Evolutionary conservation across 2,797 vertebrate genomes (phyloP), one percentile per base, ranked within the genome.

Genomic region (Ataeniobius toweri): DNA sequence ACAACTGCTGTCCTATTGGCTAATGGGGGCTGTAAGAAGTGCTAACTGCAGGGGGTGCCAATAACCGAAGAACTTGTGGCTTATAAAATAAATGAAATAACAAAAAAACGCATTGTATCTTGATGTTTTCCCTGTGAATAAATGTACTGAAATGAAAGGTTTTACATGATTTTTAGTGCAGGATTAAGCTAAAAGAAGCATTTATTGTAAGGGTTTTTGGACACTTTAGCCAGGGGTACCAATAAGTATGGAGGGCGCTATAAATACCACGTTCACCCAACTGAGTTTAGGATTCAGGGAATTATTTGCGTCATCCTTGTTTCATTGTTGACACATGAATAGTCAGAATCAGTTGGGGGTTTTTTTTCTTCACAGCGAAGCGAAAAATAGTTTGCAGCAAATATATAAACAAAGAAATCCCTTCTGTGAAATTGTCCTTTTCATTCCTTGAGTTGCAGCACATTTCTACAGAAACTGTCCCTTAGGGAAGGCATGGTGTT

Each of bases 371-470:
- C 6, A 68, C 26, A 44, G 48, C 22, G 5, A 48, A 65, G 67
- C 41, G 1, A 18, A 71, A 76, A 26, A 56, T 50, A 26, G 72
- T 18, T 55, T 48, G 36, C 36, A 31, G 26, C 31, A 36, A 70
- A 70, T 56, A 55, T 74, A 6, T 68, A 76, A 80, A 78, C 36
- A 58, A 14, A 81, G 56, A 39, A 78, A 56, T 69, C 20, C 26
- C 71, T 26, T 74, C 24, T 53, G 18, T 18, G 18, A 63, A 12
- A 76, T 22, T 44, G 14, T 44, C 26, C 9, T 58, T 28, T 58
- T 26, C 2, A 3, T 20, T 67, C 28, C 44, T 70, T 73, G 0
- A 28, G 73, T 24, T 36, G 4, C 31, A 26, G 61, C 63, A 72
- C 44, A 50, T 50, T 74, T 16, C 26, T 18, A 26, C 5, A 31